Percentiles rank a stretch among this genome's conserved stretches.
phyloP scores from a whole-genome alignment of 2,888 invertebrate genomes.

The Vanessa cardui region DNA sequence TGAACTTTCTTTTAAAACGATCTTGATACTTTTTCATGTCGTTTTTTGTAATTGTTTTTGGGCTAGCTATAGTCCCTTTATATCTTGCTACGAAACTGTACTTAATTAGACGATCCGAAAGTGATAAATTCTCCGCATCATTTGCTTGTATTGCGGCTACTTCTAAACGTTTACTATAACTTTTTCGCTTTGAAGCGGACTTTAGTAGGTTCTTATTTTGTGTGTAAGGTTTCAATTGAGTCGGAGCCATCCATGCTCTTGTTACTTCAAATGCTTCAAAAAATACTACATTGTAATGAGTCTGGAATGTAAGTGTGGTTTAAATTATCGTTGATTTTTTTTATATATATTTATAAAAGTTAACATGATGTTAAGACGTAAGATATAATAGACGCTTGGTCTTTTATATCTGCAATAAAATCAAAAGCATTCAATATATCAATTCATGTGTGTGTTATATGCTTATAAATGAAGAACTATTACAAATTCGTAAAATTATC shows the following conservation, averaged over 20 bases:
- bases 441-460: too few species aligned
- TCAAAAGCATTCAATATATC: too few species aligned
- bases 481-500: too few species aligned
- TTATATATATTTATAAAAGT: too few species aligned
- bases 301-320: slow-evolving; percentile 60
- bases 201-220: slow-evolving; percentile 50
- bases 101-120: slow-evolving; percentile 62
- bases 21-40: slow-evolving; percentile 56
- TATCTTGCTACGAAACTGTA: slow-evolving; percentile 75
- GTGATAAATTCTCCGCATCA: slow-evolving; percentile 61
- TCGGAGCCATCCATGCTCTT: slow-evolving; percentile 73
- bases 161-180: slow-evolving; percentile 57
- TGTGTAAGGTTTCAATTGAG: slow-evolving; percentile 63
- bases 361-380: too few species aligned
- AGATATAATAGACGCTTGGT: too few species aligned
- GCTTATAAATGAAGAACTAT: too few species aligned
- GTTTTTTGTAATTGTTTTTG: slow-evolving; percentile 58
- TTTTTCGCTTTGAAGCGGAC: slow-evolving; percentile 46
- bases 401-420: too few species aligned
- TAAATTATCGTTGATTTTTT: too few species aligned
- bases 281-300: slow-evolving; percentile 81
- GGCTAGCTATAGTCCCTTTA: slow-evolving; percentile 63
- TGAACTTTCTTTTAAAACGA: slow-evolving; percentile 58
- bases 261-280: slow-evolving; percentile 70
- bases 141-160: slow-evolving; percentile 66